Conservation (phyloP, 53 echinoderm and acorn worm species). For the Zoroaster sp. region DNA sequence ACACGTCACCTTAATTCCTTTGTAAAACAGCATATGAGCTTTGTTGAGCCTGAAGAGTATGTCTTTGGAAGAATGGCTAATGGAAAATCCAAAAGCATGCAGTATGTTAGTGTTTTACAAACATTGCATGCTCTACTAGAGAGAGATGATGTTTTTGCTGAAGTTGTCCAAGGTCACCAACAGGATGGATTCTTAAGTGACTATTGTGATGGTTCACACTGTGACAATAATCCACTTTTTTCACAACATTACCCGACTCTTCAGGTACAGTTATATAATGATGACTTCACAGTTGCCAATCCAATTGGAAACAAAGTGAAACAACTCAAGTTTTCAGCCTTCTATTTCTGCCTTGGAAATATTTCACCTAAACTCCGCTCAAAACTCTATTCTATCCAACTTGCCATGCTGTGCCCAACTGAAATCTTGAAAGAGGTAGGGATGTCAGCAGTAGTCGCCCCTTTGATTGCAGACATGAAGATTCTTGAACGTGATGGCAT, state of each 20-base stretch:
- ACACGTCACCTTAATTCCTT: conserved; percentile 1
- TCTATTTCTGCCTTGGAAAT: conserved; percentile 25
- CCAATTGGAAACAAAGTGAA: conserved; percentile 14
- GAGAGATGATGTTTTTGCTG: conserved; percentile 42
- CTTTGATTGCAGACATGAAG: conserved; percentile 3
- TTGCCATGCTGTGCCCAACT: conserved; percentile 2
- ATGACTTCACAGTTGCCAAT: not conserved
- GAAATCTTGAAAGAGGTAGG: conserved; percentile 5
- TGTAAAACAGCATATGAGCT: not conserved
- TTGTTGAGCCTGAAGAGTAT: conserved; percentile 51
- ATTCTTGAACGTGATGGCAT: conserved; percentile 33
- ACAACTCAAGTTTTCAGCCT: conserved; percentile 21
- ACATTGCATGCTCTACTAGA: conserved; percentile 17
- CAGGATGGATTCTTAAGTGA: not conserved
- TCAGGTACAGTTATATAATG: conserved; percentile 6
- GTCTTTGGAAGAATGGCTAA: conserved; percentile 16
- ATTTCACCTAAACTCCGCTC: conserved; percentile 21
- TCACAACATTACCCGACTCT: not conserved
- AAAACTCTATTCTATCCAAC: conserved; percentile 32
- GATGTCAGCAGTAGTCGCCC: not conserved
- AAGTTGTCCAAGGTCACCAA: conserved; percentile 23
- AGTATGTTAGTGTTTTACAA: conserved; percentile 55
- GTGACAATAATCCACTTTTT: not conserved
- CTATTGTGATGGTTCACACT: conserved; percentile 9
- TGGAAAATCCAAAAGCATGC: conserved; percentile 22